These are phyloP conservation scores for Cirrhinus mrigala DNA, from an alignment of 2,797 vertebrate genomes.

Conservation along the genomic window DNA sequence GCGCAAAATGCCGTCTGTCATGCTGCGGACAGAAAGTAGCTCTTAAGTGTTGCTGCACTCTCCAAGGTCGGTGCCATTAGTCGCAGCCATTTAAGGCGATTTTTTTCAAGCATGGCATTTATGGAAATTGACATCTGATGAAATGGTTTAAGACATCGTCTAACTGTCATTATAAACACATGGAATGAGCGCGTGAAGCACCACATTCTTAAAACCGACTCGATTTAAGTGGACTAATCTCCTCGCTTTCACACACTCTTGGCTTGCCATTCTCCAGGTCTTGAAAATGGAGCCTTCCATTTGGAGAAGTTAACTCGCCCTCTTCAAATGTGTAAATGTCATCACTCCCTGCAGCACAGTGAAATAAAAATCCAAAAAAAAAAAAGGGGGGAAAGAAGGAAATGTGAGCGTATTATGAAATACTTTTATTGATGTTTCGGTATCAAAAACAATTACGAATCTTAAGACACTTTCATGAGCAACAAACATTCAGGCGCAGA, in stretches of 20 bases:
- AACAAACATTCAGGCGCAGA: slow-evolving; percentile 61
- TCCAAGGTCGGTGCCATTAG: slow-evolving; percentile 81
- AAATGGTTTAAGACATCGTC: slow-evolving; percentile 70
- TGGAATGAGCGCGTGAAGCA: slow-evolving; percentile 57
- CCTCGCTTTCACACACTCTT: slow-evolving; percentile 46
- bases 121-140: slow-evolving; percentile 80
- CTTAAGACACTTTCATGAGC: not conserved
- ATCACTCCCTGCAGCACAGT: slow-evolving; percentile 27
- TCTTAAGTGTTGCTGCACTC: slow-evolving; percentile 76
- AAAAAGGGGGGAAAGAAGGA: not conserved
- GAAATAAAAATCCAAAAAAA: slow-evolving; percentile 45
- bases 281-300: slow-evolving; percentile 46
- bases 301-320: slow-evolving; percentile 51
- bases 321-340: slow-evolving; percentile 51
- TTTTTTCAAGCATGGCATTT: slow-evolving; percentile 82
- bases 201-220: slow-evolving; percentile 56
- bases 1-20: slow-evolving; percentile 63
- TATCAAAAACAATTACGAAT: slow-evolving; percentile 38
- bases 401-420: slow-evolving; percentile 27
- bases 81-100: slow-evolving; percentile 81
- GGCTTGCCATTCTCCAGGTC: slow-evolving; percentile 45
- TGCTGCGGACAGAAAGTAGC: slow-evolving; percentile 74
- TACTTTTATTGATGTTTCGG: slow-evolving; percentile 35
- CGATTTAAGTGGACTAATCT: slow-evolving; percentile 51
- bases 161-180: slow-evolving; percentile 75